Evolutionary conservation across 2,113 vertebrate species (phyloP), one percentile per base, ranked within the genome.

Genomic region (Gymnarchus niloticus): DNA sequence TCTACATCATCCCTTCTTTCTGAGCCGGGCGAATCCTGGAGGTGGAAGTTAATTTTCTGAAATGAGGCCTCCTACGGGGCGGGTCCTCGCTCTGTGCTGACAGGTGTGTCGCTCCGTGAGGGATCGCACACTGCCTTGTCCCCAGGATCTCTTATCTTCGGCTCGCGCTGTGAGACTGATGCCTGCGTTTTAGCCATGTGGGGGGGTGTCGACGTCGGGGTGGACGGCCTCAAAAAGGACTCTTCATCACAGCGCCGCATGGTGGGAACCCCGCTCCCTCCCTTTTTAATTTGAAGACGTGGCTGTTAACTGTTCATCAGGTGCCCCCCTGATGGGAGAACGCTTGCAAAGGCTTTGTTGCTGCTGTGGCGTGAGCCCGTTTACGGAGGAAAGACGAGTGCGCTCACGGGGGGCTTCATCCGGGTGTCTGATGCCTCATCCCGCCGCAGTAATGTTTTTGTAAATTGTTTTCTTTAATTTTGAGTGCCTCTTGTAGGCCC

Each of bases 241-340:
- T 61, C 85, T 73, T 52, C 33, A 37, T 81, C 56, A 86, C 89
- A 86, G 87, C 85, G 9, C n/a, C 6, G 41, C 73, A 25, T 21
- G 25, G 54, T 44, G n/a, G 23, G 51, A 56, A 17, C 51, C 12
- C 84, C 2, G 56, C 82, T 83, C 85, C 83, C 86, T 85, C 88
- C 88, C 84, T 86, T 85, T 87, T 82, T 90, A 88, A 90, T 89
- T 88, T 87, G 65, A 86, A 84, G 73, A 85, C 83, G 83, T 84
- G 86, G 85, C 85, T 87, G 87, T 87, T 84, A 86, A 84, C 87
- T 86, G 84, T 89, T 90, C 85, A 89, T 90, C 90, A 89, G 84
- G 56, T 78, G 61, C 76, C 61, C 84, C 83, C 88, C 86, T 84
- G 59, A 80, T 81, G 86, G 81, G 86, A 76, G 87, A 81, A 28